A percentile compares a stretch with the other conserved stretches of the same genome.
These are phyloP conservation scores for Drosophila tani DNA, from an alignment of 1,140 invertebrate species.

Conservation along the genomic window DNA sequence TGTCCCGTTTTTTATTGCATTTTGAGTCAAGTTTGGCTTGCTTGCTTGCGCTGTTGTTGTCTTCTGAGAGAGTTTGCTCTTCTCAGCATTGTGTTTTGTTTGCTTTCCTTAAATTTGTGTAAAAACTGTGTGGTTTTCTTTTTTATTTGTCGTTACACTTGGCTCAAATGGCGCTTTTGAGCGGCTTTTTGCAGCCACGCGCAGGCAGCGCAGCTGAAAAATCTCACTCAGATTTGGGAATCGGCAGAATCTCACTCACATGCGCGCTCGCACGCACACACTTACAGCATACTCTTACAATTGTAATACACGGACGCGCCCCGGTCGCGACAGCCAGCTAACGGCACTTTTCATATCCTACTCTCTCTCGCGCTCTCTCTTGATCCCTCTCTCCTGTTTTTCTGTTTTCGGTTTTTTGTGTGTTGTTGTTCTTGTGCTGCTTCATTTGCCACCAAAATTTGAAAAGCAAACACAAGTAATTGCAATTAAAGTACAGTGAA, in stretches of 20 bases:
- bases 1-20: slow-evolving; percentile 44
- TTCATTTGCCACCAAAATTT: slow-evolving; percentile 47
- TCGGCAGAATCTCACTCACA: slow-evolving; percentile 38
- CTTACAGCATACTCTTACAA: slow-evolving; percentile 29
- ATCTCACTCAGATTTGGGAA: slow-evolving; percentile 35
- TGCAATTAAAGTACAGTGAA: slow-evolving; percentile 40
- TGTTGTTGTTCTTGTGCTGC: slow-evolving; percentile 21
- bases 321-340: slow-evolving; percentile 54
- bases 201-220: slow-evolving; percentile 57
- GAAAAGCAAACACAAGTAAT: slow-evolving; percentile 37
- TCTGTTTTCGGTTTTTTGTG: slow-evolving; percentile 6
- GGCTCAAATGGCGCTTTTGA: slow-evolving; percentile 34
- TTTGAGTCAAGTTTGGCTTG: slow-evolving; percentile 30
- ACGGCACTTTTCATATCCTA: slow-evolving; percentile 61
- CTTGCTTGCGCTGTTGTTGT: slow-evolving; percentile 16
- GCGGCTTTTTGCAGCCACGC: slow-evolving; percentile 52
- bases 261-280: slow-evolving; percentile 37
- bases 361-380: slow-evolving; percentile 36
- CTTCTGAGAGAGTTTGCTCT: slow-evolving; percentile 40
- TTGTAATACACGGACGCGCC: slow-evolving; percentile 55
- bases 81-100: slow-evolving; percentile 39
- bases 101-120: slow-evolving; percentile 20
- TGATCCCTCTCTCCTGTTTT: slow-evolving; percentile 21
- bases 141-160: slow-evolving; percentile 6
- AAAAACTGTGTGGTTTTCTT: slow-evolving; percentile 20